Evolutionary conservation across 2,888 invertebrate genomes (phyloP), one percentile per base, ranked within the genome.

Genomic region (Drosophila affinis): DNA sequence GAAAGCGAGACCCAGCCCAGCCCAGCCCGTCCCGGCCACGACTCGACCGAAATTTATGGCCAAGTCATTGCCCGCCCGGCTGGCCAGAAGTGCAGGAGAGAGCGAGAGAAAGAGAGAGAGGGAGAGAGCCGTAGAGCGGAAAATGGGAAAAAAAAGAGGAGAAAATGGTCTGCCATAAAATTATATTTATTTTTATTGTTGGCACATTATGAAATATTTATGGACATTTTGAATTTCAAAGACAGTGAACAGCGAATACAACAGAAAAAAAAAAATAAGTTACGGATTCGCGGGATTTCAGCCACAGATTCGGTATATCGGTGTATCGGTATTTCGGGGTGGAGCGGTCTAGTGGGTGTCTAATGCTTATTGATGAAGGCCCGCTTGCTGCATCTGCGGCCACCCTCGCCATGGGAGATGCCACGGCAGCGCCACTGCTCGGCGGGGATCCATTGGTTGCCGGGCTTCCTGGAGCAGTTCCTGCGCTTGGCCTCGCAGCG

Each of bases 121-220:
- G 9, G 1, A 1, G 29, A 29, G 52, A 58, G 57, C 17, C 10
- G 57, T 24, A 60, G 46, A 52, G 55, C 62, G 52, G 64, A 70
- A 72, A 39, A 39, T n/a, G 39, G 14, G 39, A 0, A n/a, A 39
- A 39, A 39, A 39, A n/a, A 7, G 39, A n/a, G 72, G 72, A 63
- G 71, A 72, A 85, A 87, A 77, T 77, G 64, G 71, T 68, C 73
- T 79, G 71, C 85, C 87, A 87, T 82, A 85, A 87, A 82, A 87
- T 84, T 62, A 82, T 82, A 87, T 87, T 82, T 82, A 82, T 87
- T 82, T 82, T 82, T 82, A 82, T 82, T 82, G 88, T 79, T 79
- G 82, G 69, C 72, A 77, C 82, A 87, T 85, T 87, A 84, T 82
- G 88, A 85, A 74, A 86, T 83, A 88, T 83, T 86, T 83, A 86